phyloP scores from a whole-genome alignment of 2,113 vertebrate species.

The Phalacrocorax carbo region DNA sequence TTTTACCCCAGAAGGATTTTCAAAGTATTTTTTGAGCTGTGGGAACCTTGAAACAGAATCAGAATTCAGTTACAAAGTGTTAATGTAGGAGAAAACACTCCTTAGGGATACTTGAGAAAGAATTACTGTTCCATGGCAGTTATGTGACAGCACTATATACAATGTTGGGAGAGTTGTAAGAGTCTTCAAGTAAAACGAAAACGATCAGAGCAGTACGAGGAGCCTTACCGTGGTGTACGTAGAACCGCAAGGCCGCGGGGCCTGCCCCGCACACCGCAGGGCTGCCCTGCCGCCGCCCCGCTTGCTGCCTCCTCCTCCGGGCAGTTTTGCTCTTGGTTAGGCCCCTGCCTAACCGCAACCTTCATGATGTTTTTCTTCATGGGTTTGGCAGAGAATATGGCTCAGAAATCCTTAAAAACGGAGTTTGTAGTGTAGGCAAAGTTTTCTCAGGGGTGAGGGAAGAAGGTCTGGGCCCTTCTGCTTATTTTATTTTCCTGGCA shows the following conservation, averaged over 20 bases:
- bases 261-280: rapidly evolving
- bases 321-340: background rate
- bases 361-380: background rate
- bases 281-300: background rate
- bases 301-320: background rate
- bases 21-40: background rate
- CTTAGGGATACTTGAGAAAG: background rate
- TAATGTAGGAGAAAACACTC: background rate
- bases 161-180: background rate
- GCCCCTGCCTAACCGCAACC: background rate
- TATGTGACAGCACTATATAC: background rate
- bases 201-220: rapidly evolving
- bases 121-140: background rate
- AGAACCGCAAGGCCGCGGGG: too few relatives aligned
- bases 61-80: background rate
- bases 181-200: background rate
- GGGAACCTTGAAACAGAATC: background rate
- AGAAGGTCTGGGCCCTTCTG: too few relatives aligned
- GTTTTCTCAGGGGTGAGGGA: background rate
- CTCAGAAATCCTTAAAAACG: background rate
- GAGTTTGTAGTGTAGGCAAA: rapidly evolving
- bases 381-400: background rate
- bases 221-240: background rate
- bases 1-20: background rate
- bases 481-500: background rate